These are phyloP conservation scores for Callimorpha dominula DNA, from an alignment of 2,888 invertebrate species.

Conservation along the genomic window DNA sequence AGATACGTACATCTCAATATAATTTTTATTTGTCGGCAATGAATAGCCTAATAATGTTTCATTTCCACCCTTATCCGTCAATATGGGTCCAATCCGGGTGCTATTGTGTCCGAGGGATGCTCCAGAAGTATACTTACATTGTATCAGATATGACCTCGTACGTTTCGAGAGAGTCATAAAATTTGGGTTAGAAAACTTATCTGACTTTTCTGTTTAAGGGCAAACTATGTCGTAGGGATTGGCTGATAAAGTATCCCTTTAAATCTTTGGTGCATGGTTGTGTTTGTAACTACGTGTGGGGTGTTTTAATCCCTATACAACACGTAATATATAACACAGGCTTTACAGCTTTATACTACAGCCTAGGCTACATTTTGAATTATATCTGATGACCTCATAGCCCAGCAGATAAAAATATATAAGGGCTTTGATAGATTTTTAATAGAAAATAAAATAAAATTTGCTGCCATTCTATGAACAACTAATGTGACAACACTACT, in stretches of 20 bases:
- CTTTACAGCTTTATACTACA: no score
- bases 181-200: conserved; percentile 15
- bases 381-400: no score
- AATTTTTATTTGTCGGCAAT: conserved; percentile 35
- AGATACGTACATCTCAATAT: conserved; percentile 18
- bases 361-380: no score
- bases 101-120: conserved; percentile 39
- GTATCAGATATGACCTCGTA: conserved; percentile 21
- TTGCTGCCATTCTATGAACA: no score
- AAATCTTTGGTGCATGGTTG: conserved; percentile 8
- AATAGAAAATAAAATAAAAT: no score
- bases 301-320: background rate
- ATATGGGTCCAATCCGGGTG: conserved; percentile 44
- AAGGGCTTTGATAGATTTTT: no score
- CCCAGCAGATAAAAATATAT: no score
- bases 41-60: conserved; percentile 45
- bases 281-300: background rate
- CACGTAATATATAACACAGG: background rate
- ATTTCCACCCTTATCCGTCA: conserved; percentile 39
- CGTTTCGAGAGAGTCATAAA: conserved; percentile 18
- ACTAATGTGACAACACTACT: background rate
- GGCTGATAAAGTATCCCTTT: conserved; percentile 7
- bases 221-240: background rate
- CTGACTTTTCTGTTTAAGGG: conserved; percentile 10
- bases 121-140: conserved; percentile 3